A percentile compares a stretch with the other conserved stretches of the same genome.
Conservation (phyloP, 2,113 vertebrate genomes). For the Suncus etruscus region DNA sequence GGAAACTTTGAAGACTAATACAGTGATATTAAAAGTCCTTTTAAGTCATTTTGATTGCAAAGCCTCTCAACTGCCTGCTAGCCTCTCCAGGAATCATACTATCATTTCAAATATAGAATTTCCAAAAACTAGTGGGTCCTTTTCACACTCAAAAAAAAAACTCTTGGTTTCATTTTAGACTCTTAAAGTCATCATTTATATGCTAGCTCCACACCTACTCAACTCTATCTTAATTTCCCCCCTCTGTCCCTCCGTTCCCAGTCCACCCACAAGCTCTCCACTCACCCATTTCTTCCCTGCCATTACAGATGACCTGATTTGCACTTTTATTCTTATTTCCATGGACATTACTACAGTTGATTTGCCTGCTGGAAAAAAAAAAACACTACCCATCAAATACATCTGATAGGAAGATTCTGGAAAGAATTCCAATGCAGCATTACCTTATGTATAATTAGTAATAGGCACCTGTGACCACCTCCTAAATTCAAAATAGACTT, state of each 20-base stretch:
- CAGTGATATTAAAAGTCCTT: constrained; percentile 23
- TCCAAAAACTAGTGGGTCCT: background rate
- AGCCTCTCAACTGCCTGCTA: background rate
- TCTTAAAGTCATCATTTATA: background rate
- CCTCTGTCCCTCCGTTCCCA: background rate
- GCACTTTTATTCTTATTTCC: background rate
- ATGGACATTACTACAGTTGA: background rate
- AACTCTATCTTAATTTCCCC: background rate
- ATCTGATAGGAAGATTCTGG: background rate
- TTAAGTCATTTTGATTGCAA: background rate
- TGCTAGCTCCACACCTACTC: background rate
- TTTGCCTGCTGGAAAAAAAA: background rate
- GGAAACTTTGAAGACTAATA: constrained; percentile 24
- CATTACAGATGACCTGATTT: background rate
- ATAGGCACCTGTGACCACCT: background rate
- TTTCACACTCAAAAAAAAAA: background rate
- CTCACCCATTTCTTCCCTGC: background rate
- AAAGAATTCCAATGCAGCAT: background rate
- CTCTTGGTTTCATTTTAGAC: background rate
- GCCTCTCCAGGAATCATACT: background rate
- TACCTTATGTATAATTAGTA: background rate
- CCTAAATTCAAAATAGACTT: constrained; percentile 33
- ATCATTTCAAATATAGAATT: background rate
- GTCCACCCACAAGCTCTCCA: background rate
- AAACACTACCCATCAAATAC: background rate